Conservation (phyloP, 2,113 vertebrate genomes). For the Paraplagusia blochii region DNA sequence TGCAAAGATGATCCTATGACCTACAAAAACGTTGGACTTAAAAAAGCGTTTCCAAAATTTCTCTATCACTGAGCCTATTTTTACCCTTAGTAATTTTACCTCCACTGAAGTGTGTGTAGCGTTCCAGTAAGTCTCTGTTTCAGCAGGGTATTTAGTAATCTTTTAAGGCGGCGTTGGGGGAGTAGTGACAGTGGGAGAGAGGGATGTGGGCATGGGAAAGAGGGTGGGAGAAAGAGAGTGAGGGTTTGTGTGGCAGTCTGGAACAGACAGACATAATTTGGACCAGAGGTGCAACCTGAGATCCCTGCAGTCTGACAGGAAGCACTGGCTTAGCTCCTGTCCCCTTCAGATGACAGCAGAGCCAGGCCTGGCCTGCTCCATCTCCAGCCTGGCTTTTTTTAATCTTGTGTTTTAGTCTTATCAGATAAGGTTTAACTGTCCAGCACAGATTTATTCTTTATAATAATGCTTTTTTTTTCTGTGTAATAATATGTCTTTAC, state of each 20-base stretch:
- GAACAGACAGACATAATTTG: conserved; percentile 70
- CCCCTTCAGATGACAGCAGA: conserved; percentile 62
- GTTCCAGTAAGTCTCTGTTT: background rate
- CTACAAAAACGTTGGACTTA: background rate
- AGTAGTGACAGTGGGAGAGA: conserved; percentile 31
- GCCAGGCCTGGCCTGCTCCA: conserved; percentile 27
- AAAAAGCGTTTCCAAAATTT: background rate
- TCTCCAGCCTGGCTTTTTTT: conserved; percentile 38
- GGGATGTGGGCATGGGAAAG: conserved; percentile 38
- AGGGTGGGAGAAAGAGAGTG: conserved; percentile 13
- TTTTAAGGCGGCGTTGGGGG: conserved; percentile 16
- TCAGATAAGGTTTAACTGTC: conserved; percentile 6
- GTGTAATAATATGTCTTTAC: no score
- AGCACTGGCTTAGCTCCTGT: conserved; percentile 72
- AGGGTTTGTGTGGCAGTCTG: conserved; percentile 50
- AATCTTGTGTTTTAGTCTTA: conserved; percentile 12
- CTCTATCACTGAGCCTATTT: conserved; percentile 6
- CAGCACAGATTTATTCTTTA: no score
- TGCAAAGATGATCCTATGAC: background rate
- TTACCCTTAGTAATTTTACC: conserved; percentile 18
- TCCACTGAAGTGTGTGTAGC: conserved; percentile 1
- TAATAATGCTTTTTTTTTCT: no score
- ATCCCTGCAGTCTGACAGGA: conserved; percentile 71
- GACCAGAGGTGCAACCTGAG: conserved; percentile 73
- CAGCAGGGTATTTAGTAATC: conserved; percentile 26